Conservation (phyloP, 2,113 vertebrate genomes). For the Taxidea taxus region DNA sequence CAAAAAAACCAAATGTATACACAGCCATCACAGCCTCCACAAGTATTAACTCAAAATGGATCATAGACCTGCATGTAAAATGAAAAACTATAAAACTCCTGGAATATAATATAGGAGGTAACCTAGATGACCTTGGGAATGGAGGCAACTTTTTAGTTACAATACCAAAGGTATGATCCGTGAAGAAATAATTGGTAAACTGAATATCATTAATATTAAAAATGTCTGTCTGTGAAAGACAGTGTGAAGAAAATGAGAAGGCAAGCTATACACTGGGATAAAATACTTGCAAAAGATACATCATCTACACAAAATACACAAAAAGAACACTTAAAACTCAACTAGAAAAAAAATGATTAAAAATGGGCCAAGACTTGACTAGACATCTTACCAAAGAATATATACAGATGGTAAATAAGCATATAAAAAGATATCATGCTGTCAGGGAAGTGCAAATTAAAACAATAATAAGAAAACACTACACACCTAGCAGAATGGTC, state of each 20-base stretch:
- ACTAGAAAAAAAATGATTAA: background rate
- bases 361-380: background rate
- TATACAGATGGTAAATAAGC: background rate
- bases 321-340: background rate
- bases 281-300: background rate
- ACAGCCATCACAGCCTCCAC: background rate
- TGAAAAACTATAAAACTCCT: background rate
- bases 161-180: background rate
- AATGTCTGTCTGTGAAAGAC: background rate
- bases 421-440: background rate
- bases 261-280: background rate
- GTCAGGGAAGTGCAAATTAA: background rate
- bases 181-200: background rate
- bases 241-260: background rate
- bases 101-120: background rate
- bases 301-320: background rate
- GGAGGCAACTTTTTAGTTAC: background rate
- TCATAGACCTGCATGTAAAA: background rate
- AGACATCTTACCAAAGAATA: background rate
- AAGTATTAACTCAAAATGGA: background rate
- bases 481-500: background rate
- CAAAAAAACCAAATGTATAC: background rate
- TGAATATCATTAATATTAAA: background rate
- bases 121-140: background rate
- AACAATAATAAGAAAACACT: background rate